Evolutionary conservation across 2,888 invertebrate genomes (phyloP).

Genomic region (Eubasilissa splendida): DNA sequence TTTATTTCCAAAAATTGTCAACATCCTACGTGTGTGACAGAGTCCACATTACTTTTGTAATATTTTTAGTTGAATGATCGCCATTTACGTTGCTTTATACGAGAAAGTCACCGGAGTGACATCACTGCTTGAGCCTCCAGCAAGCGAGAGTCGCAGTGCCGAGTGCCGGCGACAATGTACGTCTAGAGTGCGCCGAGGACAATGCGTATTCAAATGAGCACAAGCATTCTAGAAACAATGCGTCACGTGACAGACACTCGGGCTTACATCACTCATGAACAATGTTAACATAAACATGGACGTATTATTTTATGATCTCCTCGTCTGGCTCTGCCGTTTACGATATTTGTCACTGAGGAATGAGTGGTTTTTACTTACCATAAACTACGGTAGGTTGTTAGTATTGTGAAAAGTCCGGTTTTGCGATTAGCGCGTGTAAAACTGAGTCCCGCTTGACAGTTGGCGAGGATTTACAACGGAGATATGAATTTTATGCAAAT

Average conservation of each 20-base stretch:
- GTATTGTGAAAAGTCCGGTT: too few relatives aligned
- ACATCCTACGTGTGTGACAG: too few relatives aligned
- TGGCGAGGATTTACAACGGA: too few relatives aligned
- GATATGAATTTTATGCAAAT: too few relatives aligned
- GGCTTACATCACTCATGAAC: conserved; percentile 1
- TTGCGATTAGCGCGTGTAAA: too few relatives aligned
- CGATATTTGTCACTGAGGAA: conserved; percentile 10
- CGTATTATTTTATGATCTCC: not conserved
- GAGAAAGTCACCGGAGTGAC: not conserved
- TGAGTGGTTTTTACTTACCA: not conserved
- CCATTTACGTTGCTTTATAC: too few relatives aligned
- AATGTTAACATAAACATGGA: conserved; percentile 26
- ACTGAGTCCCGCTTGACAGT: too few relatives aligned
- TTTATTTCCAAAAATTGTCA: too few relatives aligned
- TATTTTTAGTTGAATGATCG: too few relatives aligned
- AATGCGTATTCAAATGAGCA: conserved; percentile 29
- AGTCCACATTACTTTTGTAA: too few relatives aligned
- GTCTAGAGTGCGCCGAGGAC: not conserved
- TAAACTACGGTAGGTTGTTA: not conserved
- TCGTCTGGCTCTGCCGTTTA: not conserved
- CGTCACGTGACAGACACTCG: conserved; percentile 19
- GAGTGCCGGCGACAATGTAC: not conserved
- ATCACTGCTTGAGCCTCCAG: not conserved
- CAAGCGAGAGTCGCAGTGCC: not conserved
- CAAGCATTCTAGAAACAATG: conserved; percentile 28